Percentiles rank a stretch among this genome's conserved stretches.
phyloP scores from a whole-genome alignment of 2,797 vertebrate species.

The Acestrorhynchus altus region DNA sequence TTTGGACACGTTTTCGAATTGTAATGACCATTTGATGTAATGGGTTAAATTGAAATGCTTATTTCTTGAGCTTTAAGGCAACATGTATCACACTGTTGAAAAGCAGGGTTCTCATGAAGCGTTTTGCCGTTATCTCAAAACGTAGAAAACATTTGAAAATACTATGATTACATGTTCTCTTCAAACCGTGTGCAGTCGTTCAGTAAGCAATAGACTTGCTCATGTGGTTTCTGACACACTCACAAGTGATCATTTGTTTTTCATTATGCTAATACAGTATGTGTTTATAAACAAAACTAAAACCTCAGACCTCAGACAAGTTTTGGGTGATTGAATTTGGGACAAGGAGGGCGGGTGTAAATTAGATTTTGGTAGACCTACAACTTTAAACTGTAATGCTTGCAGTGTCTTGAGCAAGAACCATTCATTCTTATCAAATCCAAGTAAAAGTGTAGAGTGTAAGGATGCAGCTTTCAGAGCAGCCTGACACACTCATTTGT shows the following conservation, averaged over 20 bases:
- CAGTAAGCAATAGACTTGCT: no score
- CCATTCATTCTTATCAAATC: conserved; percentile 51
- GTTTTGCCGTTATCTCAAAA: no score
- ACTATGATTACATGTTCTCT: no score
- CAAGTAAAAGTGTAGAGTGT: background rate
- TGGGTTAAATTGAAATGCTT: background rate
- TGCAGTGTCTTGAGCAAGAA: background rate
- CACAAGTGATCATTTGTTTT: background rate
- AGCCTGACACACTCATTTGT: conserved; percentile 70
- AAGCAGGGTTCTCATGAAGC: no score
- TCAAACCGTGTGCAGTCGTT: no score
- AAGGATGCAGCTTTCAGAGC: conserved; percentile 59
- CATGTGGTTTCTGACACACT: no score
- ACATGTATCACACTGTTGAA: no score
- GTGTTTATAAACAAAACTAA: background rate
- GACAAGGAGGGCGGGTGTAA: background rate
- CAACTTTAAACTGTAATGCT: background rate
- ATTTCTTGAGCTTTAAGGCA: no score
- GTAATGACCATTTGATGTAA: background rate
- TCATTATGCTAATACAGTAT: background rate
- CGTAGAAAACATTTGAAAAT: no score
- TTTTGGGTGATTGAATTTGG: background rate
- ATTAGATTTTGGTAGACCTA: background rate
- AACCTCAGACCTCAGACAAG: background rate
- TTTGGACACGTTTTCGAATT: background rate